Percentiles rank a stretch among this genome's conserved stretches.
phyloP scores from a whole-genome alignment of 1,140 invertebrate species.

The Trichonephila clavata region DNA sequence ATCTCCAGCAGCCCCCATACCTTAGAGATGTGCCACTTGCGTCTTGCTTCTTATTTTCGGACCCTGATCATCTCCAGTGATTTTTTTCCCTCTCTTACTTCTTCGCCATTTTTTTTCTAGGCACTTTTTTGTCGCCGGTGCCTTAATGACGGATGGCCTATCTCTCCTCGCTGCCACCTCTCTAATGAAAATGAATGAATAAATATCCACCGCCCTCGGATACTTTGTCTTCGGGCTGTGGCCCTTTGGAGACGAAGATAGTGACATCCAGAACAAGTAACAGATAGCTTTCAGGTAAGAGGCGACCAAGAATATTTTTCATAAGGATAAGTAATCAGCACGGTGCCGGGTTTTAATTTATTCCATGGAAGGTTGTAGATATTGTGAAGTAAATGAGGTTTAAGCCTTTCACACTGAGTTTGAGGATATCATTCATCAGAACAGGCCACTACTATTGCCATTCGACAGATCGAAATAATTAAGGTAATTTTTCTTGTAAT shows the following conservation, averaged over 20 bases:
- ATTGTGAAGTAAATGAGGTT: background rate
- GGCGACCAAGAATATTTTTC: slow-evolving; percentile 37
- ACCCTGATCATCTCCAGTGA: background rate
- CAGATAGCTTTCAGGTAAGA: slow-evolving; percentile 39
- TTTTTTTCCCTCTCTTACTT: background rate
- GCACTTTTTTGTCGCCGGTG: slow-evolving; percentile 10
- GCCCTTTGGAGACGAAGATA: background rate
- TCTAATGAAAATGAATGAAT: slow-evolving; percentile 73
- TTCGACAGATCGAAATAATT: background rate
- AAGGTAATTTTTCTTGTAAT: slow-evolving; percentile 28
- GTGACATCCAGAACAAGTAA: slow-evolving; percentile 41
- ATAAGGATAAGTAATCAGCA: slow-evolving; percentile 30
- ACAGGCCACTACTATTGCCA: background rate
- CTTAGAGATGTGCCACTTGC: slow-evolving; percentile 27
- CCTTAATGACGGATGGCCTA: slow-evolving; percentile 66
- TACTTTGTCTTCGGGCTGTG: slow-evolving; percentile 39
- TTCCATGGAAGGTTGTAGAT: background rate
- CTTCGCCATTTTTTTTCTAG: background rate
- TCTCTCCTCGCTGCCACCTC: slow-evolving; percentile 59
- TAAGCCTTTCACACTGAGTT: too few relatives aligned
- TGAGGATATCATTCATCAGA: background rate
- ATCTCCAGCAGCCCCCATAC: background rate
- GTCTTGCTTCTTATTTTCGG: background rate
- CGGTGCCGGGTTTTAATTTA: background rate
- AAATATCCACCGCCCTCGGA: slow-evolving; percentile 49